Evolutionary conservation across 2,888 invertebrate genomes (phyloP).

Genomic region (Eumacrocentrus americanus): DNA sequence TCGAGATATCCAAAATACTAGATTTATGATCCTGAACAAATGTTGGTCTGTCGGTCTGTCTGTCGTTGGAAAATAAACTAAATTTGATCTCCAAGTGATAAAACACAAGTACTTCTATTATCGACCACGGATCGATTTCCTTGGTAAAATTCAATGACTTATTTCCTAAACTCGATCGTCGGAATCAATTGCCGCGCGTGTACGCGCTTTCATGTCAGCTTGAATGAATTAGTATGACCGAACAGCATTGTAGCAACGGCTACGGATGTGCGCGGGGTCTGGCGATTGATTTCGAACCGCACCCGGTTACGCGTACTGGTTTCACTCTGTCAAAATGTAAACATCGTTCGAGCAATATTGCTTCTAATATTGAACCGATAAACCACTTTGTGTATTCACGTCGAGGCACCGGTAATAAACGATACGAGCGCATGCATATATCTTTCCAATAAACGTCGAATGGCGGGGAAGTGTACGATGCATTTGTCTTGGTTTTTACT

Average conservation of each 20-base stretch:
- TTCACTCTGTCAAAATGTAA: constrained; percentile 2
- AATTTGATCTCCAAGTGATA: too few species aligned
- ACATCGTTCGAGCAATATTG: constrained; percentile 28
- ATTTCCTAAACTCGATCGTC: neutral
- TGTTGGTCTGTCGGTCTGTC: too few species aligned
- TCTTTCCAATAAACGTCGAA: neutral
- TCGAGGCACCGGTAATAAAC: constrained; percentile 11
- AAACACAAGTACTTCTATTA: neutral
- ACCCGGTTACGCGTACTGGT: constrained; percentile 4
- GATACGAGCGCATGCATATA: neutral
- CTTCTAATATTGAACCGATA: constrained; percentile 38
- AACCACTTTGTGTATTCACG: constrained; percentile 17
- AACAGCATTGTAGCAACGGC: neutral
- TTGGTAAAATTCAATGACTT: neutral
- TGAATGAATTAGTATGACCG: constrained; percentile 15
- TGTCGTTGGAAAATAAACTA: too few species aligned
- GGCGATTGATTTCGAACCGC: constrained; percentile 17
- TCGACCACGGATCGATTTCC: neutral
- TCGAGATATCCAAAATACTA: too few species aligned
- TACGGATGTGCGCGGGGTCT: constrained; percentile 11
- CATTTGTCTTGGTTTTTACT: constrained; percentile 9
- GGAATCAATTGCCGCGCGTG: neutral
- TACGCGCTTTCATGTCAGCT: neutral
- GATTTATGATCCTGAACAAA: too few species aligned
- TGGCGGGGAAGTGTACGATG: neutral